Base-by-base conservation (phyloP, 2,113 vertebrate species). In the Nothoprocta perdicaria region DNA sequence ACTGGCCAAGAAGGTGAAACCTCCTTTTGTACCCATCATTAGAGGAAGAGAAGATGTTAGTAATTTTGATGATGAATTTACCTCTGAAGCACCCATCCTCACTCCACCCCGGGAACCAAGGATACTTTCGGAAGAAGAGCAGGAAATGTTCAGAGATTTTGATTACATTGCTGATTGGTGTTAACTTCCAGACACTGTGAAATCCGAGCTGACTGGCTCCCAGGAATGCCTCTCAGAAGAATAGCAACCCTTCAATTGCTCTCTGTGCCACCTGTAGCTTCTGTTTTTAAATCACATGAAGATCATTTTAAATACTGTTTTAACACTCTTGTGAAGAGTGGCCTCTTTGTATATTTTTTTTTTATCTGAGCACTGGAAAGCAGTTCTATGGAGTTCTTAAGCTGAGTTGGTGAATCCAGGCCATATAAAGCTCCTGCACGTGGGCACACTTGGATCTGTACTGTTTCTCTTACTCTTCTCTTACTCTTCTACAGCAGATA, bases 61-160 rank as follows among this genome's bases (percentile, higher is more conserved):
- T 97, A 99, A 99, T 96, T 99, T 99, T 43, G 99, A 99, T 66
- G 98, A 99, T 31, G 99, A 99, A 98, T 99, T 99, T 98, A 99
- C 98, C 98, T 99, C 98, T 88, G 99, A 99, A 98, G 98, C 98
- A 81, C 99, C 99, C 41, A 98, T 99, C 96, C 97, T 99, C 91
- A 99, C 99, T 93, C 99, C 99, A 57, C 99, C 99, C 78, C 98
- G 99, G 93, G 99, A 99, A 96, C 99, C 99, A 60, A 97, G 98
- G 97, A 96, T 98, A 97, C 98, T 99, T 93, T 98, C 96, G 43
- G 98, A 97, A 69, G 98, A 98, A 74, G 99, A 99, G 94, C 99
- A 99, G 97, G 98, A 98, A 95, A 98, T 98, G 97, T 99, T 99
- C 97, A 98, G 97, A 94, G 99, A 99, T 98, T 99, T 99, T 97